A percentile compares a stretch with the other conserved stretches of the same genome.
These are phyloP conservation scores for Cettia cetti DNA, from an alignment of 2,113 vertebrate species.

Conservation along the genomic window DNA sequence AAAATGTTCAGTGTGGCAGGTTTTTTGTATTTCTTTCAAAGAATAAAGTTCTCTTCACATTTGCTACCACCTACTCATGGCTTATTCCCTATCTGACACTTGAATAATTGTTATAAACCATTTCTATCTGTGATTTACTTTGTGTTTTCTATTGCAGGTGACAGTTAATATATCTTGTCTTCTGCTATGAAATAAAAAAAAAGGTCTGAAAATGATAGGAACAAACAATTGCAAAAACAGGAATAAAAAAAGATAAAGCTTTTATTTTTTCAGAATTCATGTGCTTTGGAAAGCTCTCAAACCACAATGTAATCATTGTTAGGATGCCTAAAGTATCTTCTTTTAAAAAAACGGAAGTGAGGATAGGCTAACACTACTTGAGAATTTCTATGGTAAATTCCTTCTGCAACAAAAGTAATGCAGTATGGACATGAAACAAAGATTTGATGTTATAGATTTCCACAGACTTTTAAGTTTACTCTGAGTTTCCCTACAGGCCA, in stretches of 20 bases:
- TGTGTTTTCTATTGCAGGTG: background rate
- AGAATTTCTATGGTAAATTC: background rate
- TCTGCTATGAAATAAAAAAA: background rate
- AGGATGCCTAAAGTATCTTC: background rate
- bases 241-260: background rate
- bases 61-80: background rate
- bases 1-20: background rate
- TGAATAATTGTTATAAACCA: constrained; percentile 43
- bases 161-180: constrained; percentile 44
- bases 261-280: background rate
- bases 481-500: background rate
- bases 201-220: background rate
- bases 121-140: constrained; percentile 50
- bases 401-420: background rate
- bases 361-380: background rate
- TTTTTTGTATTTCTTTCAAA: constrained; percentile 23
- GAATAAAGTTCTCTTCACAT: background rate
- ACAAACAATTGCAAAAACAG: background rate
- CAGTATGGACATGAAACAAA: background rate
- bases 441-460: background rate
- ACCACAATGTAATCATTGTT: background rate
- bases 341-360: background rate
- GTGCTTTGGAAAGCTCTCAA: background rate
- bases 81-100: constrained; percentile 30
- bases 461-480: background rate